Evolutionary conservation across 2,113 vertebrate species (phyloP), one percentile per base, ranked within the genome.

Genomic region (Varanus komodoensis): DNA sequence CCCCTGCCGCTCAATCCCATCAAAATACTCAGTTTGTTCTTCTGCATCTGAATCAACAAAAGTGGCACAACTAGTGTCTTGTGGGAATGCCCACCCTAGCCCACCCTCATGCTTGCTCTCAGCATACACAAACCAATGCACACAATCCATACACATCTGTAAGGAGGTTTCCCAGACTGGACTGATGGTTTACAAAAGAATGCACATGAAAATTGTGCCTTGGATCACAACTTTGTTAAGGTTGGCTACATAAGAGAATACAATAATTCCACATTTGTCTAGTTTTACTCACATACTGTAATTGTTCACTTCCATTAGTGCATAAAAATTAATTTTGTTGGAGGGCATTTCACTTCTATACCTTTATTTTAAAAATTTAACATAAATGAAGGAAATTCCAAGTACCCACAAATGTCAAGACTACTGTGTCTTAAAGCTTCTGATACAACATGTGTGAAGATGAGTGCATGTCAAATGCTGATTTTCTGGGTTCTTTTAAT

Each of bases 381-480:
- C 44, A 48, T 32, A 78, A 52, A 34, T 74, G 64, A 84, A 50
- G 48, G 44, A 23, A 78, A 32, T 34, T 73, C 19, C 61, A 74
- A 8, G 68, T 61, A n/a, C 15, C 75, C 68, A n/a, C 15, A 48
- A 54, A 61, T 71, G 32, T 71, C 14, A 54, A 44, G 0, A 0
- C 9, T 57, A 71, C 82, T 95, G 91, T 89, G 3, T 85, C 25
- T 52, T 34, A 89, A 78, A 79, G n/a, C 48, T 69, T 85, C 29
- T 54, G 25, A 52, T 57, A 69, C 82, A 71, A 68, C 54, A 38
- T 87, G 32, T 90, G 82, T 94, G 38, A 90, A 92, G 84, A 90
- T 89, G 52, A 5, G 64, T 12, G n/a, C 79, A 86, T 85, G 12
- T 85, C 38, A 87, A 52, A 89, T 87, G 50, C 3, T n/a, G 4